Base-by-base conservation (phyloP, 2,888 invertebrate genomes). In the Galerucella pusilla region DNA sequence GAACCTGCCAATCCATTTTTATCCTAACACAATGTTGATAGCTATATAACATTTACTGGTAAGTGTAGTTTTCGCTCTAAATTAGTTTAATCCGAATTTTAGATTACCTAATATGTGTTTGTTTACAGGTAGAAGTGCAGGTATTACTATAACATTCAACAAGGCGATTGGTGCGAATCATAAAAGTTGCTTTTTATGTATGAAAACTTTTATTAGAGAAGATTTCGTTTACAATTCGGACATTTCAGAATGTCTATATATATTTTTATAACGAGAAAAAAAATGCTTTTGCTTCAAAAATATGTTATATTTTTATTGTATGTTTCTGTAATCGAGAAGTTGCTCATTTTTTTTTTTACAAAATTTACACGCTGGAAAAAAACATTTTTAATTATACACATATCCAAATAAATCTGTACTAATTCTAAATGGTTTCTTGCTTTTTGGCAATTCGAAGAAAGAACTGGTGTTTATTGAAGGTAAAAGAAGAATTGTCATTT, bases 1-100 rank as follows among this genome's bases (percentile, higher is more conserved):
- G 83, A 83, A 73, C 82, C 87, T 52, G 91, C 92, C 77, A 92
- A 92, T 86, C 92, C 92, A 45, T 92, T 92, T 88, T 90, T 92
- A 81, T 92, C 92, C 88, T 92, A 92, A 88, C 83, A 76, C 73
- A 61, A 71, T 57, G 64, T 69, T 66, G 61, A 16, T 25, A 28
- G 28, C 20, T 61, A 16, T 75, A 65, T 20, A 57, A 68, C 59
- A 69, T 70, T 25, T 68, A 65, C 42, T 76, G 70, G 74, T 76
- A 61, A 76, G 74, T 71, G 49, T n/a, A 16, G n/a, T 20, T 49
- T 64, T 6, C 9, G 11, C 14, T 28, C 10, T 20, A 12, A 54
- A 42, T n/a, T 14, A 9, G 35, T 6, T 42, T 0, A 35, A 35
- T 20, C n/a, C 5, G 16, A 61, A 28, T 61, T 28, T n/a, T 64